phyloP scores from a whole-genome alignment of 2,888 invertebrate genomes.

The Coenonympha arcania region DNA sequence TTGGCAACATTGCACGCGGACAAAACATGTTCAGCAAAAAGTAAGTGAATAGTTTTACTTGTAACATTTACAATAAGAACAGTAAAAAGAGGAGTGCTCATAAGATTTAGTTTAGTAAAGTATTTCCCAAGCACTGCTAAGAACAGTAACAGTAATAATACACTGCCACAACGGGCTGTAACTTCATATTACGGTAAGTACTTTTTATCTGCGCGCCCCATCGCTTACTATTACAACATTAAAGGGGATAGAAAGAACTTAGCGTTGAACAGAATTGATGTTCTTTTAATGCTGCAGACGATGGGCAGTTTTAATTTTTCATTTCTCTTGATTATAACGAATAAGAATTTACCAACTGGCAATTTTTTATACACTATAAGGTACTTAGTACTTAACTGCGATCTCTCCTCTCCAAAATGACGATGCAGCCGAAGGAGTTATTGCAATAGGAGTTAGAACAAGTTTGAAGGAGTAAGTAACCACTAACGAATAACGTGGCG shows the following conservation, averaged over 20 bases:
- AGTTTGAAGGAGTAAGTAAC: too few relatives aligned
- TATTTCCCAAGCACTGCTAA: slow-evolving; percentile 6
- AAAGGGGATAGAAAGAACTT: slow-evolving; percentile 16
- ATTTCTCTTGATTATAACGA: background rate
- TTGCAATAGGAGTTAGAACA: too few relatives aligned
- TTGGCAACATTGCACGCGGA: too few relatives aligned
- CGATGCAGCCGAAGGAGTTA: too few relatives aligned
- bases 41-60: too few relatives aligned
- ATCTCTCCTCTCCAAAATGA: too few relatives aligned
- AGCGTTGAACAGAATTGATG: slow-evolving; percentile 10
- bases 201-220: slow-evolving; percentile 27
- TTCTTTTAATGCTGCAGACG: slow-evolving; percentile 11
- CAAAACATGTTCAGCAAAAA: too few relatives aligned
- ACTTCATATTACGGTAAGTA: slow-evolving; percentile 31
- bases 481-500: too few relatives aligned
- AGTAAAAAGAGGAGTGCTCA: background rate
- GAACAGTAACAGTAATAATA: background rate
- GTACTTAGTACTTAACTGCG: too few relatives aligned
- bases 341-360: too few relatives aligned
- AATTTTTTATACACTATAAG: too few relatives aligned
- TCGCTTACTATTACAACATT: slow-evolving; percentile 18
- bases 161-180: slow-evolving; percentile 19
- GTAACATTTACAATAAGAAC: too few relatives aligned
- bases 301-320: slow-evolving; percentile 1
- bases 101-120: background rate